Conservation (phyloP, 1,140 invertebrate species). For the Drosophila santomea region DNA sequence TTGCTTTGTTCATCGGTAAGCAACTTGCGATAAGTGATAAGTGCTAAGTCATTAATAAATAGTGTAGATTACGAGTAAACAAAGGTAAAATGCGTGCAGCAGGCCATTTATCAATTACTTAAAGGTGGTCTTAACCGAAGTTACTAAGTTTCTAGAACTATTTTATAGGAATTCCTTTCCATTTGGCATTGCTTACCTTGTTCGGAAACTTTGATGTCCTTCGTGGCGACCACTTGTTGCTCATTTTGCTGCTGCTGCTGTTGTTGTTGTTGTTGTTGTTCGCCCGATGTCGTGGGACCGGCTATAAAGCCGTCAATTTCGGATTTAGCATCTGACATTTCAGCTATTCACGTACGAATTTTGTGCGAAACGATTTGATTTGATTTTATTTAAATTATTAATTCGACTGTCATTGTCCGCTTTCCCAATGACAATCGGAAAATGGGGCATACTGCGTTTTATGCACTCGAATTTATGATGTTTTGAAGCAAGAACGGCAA, state of each 20-base stretch:
- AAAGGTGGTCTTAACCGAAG: background rate
- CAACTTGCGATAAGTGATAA: background rate
- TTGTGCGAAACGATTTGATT: conserved; percentile 6
- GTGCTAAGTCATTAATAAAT: conserved; percentile 17
- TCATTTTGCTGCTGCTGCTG: background rate
- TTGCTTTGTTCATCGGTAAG: conserved; percentile 6
- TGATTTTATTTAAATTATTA: background rate
- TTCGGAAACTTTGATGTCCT: background rate
- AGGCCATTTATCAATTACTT: conserved; percentile 26
- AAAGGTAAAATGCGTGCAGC: background rate
- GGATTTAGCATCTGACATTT: conserved; percentile 37
- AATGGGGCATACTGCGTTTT: conserved; percentile 16
- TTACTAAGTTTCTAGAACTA: background rate
- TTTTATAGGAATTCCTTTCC: background rate
- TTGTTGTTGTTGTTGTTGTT: background rate
- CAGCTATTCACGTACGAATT: conserved; percentile 34
- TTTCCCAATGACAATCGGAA: conserved; percentile 23
- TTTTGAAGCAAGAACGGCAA: background rate
- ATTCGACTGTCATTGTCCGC: conserved; percentile 16
- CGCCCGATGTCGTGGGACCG: conserved; percentile 13
- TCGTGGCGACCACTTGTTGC: background rate
- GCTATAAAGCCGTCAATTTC: background rate
- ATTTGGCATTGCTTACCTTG: background rate
- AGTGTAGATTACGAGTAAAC: conserved; percentile 21
- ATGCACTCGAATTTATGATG: background rate